A percentile compares a stretch with the other conserved stretches of the same genome.
phyloP scores from a whole-genome alignment of 2,113 vertebrate species.

The Lutjanus erythropterus region DNA sequence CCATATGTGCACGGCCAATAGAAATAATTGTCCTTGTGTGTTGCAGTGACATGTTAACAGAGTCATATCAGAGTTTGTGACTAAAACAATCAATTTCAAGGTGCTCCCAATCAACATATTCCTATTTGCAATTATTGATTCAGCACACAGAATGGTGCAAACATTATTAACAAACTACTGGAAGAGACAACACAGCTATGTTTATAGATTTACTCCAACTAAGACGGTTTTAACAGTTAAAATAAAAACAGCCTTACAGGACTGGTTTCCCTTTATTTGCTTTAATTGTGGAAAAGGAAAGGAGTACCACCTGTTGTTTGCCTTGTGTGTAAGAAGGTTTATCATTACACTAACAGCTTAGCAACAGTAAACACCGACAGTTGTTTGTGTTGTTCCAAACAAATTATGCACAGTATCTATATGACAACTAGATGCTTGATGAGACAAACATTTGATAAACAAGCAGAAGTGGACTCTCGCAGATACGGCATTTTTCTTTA shows the following conservation, averaged over 20 bases:
- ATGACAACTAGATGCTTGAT: constrained; percentile 33
- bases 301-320: constrained; percentile 54
- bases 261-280: not conserved
- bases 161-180: constrained; percentile 48
- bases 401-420: constrained; percentile 39
- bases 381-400: constrained; percentile 35
- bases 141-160: constrained; percentile 25
- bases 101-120: constrained; percentile 50
- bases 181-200: constrained; percentile 33
- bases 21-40: constrained; percentile 82
- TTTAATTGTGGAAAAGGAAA: constrained; percentile 20
- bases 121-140: constrained; percentile 55
- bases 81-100: constrained; percentile 74
- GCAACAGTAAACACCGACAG: constrained; percentile 38
- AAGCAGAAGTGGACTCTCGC: constrained; percentile 53
- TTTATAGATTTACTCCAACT: constrained; percentile 46
- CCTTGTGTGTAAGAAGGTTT: constrained; percentile 19
- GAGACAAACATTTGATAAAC: constrained; percentile 47
- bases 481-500: constrained; percentile 56
- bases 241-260: constrained; percentile 26
- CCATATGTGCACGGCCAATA: constrained; percentile 80
- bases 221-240: constrained; percentile 37
- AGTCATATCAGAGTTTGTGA: constrained; percentile 65
- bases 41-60: constrained; percentile 69
- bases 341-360: constrained; percentile 22